Evolutionary conservation across 2,797 vertebrate genomes (phyloP).

Genomic region (Clarias pachynema): DNA sequence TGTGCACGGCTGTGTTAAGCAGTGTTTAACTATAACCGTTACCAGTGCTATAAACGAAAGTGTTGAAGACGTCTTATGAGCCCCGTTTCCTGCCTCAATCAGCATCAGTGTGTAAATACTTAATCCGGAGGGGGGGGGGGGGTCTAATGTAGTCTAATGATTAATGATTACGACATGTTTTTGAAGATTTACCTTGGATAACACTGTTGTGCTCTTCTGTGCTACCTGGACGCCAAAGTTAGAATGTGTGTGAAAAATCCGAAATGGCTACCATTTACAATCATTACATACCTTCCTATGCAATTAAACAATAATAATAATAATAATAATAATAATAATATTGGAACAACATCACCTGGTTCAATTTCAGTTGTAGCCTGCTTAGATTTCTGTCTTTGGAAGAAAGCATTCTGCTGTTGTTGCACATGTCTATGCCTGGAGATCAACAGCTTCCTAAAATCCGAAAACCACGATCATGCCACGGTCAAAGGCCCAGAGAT

Average conservation of each 20-base stretch:
- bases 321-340: background rate
- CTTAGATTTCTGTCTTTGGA: background rate
- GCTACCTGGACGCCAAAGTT: background rate
- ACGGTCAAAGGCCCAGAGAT: background rate
- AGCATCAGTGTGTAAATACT: conserved; percentile 7
- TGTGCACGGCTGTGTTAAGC: background rate
- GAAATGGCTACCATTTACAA: background rate
- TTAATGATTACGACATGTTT: conserved; percentile 55
- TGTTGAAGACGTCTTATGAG: background rate
- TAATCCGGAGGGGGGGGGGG: conserved; percentile 9
- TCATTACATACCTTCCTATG: background rate
- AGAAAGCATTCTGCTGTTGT: background rate
- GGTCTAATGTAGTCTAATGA: conserved; percentile 2
- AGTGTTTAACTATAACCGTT: background rate
- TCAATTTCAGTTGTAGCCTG: background rate
- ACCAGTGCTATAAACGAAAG: background rate
- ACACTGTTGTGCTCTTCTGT: conserved; percentile 14
- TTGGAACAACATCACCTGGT: background rate
- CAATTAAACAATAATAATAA: background rate
- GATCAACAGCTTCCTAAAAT: background rate
- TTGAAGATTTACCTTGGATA: conserved; percentile 55
- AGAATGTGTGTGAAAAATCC: background rate
- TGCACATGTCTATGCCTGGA: background rate
- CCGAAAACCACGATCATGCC: background rate
- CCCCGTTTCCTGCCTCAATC: background rate